Evolutionary conservation across 2,797 vertebrate genomes (phyloP).

Genomic region (Gobio occitaniae): DNA sequence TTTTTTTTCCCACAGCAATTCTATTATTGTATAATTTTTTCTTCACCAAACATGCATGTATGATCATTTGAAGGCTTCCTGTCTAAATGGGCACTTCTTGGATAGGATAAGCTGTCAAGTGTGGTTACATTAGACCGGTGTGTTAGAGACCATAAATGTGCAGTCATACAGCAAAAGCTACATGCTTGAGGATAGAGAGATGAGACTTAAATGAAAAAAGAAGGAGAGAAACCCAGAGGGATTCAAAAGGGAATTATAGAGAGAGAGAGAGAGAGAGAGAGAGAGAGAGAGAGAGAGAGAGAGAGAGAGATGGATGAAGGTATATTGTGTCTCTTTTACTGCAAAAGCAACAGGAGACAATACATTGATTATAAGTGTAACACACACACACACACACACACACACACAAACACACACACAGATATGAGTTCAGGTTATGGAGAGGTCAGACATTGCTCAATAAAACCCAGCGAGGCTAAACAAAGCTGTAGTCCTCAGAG

Average conservation of each 20-base stretch:
- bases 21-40: neutral
- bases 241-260: neutral
- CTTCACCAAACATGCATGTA: neutral
- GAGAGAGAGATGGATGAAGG: constrained; percentile 5
- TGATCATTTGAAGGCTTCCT: neutral
- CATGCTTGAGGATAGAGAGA: neutral
- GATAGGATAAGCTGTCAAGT: neutral
- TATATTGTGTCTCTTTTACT: constrained; percentile 5
- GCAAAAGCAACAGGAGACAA: neutral
- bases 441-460: constrained; percentile 47
- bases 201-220: neutral
- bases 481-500: neutral
- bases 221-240: neutral
- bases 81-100: neutral
- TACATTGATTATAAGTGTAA: constrained; percentile 53
- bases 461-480: neutral
- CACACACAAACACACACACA: neutral
- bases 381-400: constrained; percentile 1
- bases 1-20: neutral
- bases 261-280: too few species aligned
- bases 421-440: constrained; percentile 52
- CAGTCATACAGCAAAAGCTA: neutral
- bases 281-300: neutral
- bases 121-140: neutral
- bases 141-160: too few species aligned